Percentiles rank a stretch among this genome's conserved stretches.
Evolutionary conservation across 2,113 vertebrate genomes (phyloP).

Genomic region (Oreotragus oreotragus): DNA sequence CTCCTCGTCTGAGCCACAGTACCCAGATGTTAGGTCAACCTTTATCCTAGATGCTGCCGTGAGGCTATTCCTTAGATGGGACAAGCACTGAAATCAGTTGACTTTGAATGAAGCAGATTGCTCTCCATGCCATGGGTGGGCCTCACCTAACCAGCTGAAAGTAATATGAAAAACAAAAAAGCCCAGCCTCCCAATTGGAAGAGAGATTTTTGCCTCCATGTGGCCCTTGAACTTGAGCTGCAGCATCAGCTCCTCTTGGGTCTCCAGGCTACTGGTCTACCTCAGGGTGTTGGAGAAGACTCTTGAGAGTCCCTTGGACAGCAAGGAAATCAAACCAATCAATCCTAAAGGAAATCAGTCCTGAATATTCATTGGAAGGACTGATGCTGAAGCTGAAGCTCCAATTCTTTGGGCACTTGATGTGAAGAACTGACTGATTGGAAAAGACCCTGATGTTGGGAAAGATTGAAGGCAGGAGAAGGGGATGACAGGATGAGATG

Average conservation of each 20-base stretch:
- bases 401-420: neutral
- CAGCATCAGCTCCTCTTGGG: fast-evolving
- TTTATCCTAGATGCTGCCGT: too few relatives aligned
- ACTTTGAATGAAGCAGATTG: neutral
- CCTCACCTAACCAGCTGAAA: neutral
- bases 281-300: neutral
- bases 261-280: neutral
- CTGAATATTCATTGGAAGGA: neutral
- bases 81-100: fast-evolving
- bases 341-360: neutral
- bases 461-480: neutral
- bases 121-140: neutral
- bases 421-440: fast-evolving
- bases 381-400: neutral
- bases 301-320: neutral
- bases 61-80: too few relatives aligned
- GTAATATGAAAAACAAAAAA: fast-evolving
- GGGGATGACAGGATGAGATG: neutral
- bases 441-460: neutral
- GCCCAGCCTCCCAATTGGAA: fast-evolving
- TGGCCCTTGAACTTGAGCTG: neutral
- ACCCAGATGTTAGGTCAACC: fast-evolving
- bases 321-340: neutral
- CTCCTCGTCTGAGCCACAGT: fast-evolving
- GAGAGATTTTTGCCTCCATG: neutral